phyloP scores from a whole-genome alignment of 1,140 invertebrate species.

The Lerema accius region DNA sequence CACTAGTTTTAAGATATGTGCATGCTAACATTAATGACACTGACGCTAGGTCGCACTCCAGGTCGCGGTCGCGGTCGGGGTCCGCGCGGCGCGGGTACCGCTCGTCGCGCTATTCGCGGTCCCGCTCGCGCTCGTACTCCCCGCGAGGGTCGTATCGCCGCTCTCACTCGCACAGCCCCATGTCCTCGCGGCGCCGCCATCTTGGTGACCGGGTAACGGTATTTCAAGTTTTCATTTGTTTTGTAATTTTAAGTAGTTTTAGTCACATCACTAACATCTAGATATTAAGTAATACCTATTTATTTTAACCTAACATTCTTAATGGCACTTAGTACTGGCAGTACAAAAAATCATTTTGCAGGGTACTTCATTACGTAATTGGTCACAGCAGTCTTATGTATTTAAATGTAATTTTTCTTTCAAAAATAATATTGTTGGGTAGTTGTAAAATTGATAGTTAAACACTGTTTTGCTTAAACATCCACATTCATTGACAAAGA shows the following conservation, averaged over 20 bases:
- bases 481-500: too few relatives aligned
- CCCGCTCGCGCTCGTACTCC: conserved; percentile 74
- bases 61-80: conserved; percentile 69
- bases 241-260: conserved; percentile 3
- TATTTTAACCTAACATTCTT: too few relatives aligned
- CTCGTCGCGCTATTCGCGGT: conserved; percentile 70
- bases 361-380: too few relatives aligned
- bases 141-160: conserved; percentile 75
- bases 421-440: too few relatives aligned
- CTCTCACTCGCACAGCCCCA: conserved; percentile 77
- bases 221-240: conserved; percentile 1
- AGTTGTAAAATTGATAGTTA: too few relatives aligned
- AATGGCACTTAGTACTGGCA: too few relatives aligned
- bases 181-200: conserved; percentile 77
- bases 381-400: too few relatives aligned
- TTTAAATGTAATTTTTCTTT: too few relatives aligned
- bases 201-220: conserved; percentile 74
- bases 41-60: conserved; percentile 42
- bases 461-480: too few relatives aligned
- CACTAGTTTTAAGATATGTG: not conserved
- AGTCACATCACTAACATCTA: not conserved
- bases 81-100: conserved; percentile 64
- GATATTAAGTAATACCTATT: too few relatives aligned
- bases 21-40: conserved; percentile 32
- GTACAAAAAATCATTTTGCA: too few relatives aligned